Percentiles rank a stretch among this genome's conserved stretches.
Conservation (phyloP, 2,113 vertebrate genomes). For the Platysteira castanea region DNA sequence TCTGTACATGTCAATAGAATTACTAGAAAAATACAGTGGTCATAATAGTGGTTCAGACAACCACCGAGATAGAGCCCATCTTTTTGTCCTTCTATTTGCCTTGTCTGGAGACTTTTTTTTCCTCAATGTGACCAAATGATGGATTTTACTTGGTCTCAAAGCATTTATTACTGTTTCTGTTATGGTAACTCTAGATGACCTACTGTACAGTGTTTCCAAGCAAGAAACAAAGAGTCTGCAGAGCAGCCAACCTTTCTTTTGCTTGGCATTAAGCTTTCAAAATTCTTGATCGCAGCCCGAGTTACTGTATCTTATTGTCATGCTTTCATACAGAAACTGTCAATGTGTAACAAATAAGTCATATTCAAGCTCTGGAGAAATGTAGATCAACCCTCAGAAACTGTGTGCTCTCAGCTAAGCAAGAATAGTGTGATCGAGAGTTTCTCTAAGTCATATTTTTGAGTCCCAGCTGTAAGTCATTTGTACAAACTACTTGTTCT, state of each 20-base stretch:
- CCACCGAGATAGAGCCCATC: background rate
- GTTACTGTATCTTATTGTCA: background rate
- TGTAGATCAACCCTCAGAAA: background rate
- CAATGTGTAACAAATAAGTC: background rate
- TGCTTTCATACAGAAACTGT: background rate
- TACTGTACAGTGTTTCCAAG: background rate
- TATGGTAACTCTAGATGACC: background rate
- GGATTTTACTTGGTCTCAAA: background rate
- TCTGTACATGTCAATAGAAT: background rate
- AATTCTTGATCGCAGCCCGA: background rate
- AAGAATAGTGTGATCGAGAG: background rate
- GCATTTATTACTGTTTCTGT: background rate
- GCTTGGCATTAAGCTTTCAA: background rate
- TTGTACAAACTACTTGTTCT: background rate
- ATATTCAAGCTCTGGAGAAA: background rate
- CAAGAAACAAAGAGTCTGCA: background rate
- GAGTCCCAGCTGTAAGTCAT: background rate
- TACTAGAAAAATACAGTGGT: background rate
- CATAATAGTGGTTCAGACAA: background rate
- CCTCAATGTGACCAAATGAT: background rate
- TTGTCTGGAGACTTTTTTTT: background rate
- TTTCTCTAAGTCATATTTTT: background rate
- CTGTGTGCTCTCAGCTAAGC: background rate
- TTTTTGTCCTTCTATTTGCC: background rate
- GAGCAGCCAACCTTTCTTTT: background rate